A percentile compares a stretch with the other conserved stretches of the same genome.
phyloP scores from a whole-genome alignment of 2,113 vertebrate species.

The Dissostichus mawsoni region DNA sequence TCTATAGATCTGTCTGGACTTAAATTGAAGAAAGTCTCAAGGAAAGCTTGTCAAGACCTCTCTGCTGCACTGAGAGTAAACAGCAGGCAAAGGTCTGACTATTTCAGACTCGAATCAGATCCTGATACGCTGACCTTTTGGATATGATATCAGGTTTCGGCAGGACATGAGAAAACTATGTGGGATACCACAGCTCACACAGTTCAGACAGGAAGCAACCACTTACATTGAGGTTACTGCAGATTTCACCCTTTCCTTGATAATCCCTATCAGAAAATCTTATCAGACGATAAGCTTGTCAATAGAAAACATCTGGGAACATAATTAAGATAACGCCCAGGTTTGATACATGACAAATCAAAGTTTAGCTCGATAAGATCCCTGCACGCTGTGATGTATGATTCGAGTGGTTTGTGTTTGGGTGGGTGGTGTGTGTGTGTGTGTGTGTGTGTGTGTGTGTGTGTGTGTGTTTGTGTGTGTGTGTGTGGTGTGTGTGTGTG shows the following conservation, averaged over 20 bases:
- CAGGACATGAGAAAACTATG: conserved; percentile 14
- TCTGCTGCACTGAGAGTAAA: neutral
- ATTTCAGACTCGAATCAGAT: conserved; percentile 22
- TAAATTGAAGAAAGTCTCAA: neutral
- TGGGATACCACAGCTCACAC: neutral
- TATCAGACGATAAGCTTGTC: conserved; percentile 33
- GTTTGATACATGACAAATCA: conserved; percentile 34
- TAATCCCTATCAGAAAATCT: conserved; percentile 23
- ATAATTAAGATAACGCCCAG: conserved; percentile 45
- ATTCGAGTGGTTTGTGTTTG: neutral
- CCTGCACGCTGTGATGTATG: conserved; percentile 12
- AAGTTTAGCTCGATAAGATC: conserved; percentile 25
- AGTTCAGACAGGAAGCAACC: neutral
- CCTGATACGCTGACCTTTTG: conserved; percentile 49
- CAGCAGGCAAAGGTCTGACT: conserved; percentile 25
- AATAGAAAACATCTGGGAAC: conserved; percentile 33
- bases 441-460: neutral
- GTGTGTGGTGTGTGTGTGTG: neutral
- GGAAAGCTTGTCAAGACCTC: neutral
- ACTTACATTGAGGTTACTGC: neutral
- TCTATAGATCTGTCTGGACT: neutral
- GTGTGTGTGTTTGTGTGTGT: conserved; percentile 13
- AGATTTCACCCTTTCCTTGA: conserved; percentile 25
- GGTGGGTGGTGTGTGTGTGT: neutral
- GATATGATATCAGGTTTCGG: conserved; percentile 7